Percentiles rank a stretch among this genome's conserved stretches.
Evolutionary conservation across 2,888 invertebrate genomes (phyloP).

Genomic region (Mystacides longicornis): DNA sequence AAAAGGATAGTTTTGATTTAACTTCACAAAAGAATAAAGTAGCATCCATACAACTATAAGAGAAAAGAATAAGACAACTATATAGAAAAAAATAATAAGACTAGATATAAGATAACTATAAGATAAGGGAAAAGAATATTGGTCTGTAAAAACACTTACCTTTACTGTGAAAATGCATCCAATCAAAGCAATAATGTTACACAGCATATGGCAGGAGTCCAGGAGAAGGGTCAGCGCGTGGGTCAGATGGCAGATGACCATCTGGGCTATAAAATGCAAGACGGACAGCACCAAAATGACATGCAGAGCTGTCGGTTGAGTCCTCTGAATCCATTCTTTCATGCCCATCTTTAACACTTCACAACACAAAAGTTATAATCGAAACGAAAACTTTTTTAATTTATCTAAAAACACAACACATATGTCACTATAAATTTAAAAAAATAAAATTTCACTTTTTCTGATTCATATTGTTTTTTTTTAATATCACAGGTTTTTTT

Average conservation of each 20-base stretch:
- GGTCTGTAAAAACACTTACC: conserved; percentile 51
- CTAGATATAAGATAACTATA: too few relatives aligned
- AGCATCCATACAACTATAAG: too few relatives aligned
- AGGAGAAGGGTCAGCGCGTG: conserved; percentile 87
- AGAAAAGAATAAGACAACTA: too few relatives aligned
- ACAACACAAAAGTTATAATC: too few relatives aligned
- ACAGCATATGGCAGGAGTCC: conserved; percentile 91
- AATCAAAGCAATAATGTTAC: conserved; percentile 80
- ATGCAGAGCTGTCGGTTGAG: conserved; percentile 68
- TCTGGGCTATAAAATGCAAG: conserved; percentile 71
- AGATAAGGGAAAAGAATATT: too few relatives aligned
- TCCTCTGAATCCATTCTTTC: conserved; percentile 67
- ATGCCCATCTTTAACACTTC: conserved; percentile 63
- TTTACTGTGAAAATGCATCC: conserved; percentile 74
- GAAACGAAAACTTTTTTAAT: too few relatives aligned
- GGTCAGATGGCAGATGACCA: conserved; percentile 81
- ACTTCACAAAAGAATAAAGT: too few relatives aligned
- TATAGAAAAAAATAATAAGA: too few relatives aligned
- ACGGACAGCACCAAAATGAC: conserved; percentile 65
- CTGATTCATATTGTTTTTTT: neutral
- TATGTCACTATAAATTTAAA: neutral
- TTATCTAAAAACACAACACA: too few relatives aligned
- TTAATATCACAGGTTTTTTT: too few relatives aligned
- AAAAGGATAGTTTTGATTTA: too few relatives aligned
- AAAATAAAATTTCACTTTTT: neutral